Conservation (phyloP, 2,888 invertebrate genomes). For the Euzetes globulus region DNA sequence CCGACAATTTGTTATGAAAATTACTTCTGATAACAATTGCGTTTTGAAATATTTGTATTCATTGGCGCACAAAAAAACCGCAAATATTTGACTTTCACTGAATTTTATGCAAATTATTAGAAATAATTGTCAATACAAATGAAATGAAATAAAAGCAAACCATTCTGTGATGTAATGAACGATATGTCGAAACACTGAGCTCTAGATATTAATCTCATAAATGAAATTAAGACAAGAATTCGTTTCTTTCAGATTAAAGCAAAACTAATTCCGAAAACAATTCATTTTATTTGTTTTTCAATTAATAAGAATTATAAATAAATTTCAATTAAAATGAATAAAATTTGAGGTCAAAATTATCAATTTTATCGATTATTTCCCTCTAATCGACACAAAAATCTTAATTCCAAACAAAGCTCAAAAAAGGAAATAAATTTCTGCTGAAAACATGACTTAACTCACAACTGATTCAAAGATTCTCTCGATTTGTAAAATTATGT, state of each 20-base stretch:
- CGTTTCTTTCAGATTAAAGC: no score
- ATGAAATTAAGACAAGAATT: no score
- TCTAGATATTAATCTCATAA: no score
- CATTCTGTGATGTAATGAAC: no score
- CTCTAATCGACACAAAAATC: background rate
- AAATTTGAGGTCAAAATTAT: constrained; percentile 7
- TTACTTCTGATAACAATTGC: background rate
- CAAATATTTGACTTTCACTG: background rate
- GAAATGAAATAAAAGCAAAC: background rate
- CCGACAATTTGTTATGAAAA: no score
- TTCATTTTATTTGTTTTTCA: background rate
- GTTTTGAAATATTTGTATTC: background rate
- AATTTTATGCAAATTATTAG: background rate
- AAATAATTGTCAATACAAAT: background rate
- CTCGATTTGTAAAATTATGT: no score
- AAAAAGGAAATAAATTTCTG: background rate
- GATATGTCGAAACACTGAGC: no score
- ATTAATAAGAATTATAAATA: background rate
- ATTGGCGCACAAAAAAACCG: background rate
- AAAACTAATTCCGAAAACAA: no score
- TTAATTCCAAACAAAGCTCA: background rate
- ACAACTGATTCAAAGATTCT: background rate
- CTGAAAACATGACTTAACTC: background rate
- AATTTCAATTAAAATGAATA: background rate
- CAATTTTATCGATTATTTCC: constrained; percentile 2